These are phyloP conservation scores for Sula dactylatra DNA, from an alignment of 2,113 vertebrate species.

Conservation along the genomic window DNA sequence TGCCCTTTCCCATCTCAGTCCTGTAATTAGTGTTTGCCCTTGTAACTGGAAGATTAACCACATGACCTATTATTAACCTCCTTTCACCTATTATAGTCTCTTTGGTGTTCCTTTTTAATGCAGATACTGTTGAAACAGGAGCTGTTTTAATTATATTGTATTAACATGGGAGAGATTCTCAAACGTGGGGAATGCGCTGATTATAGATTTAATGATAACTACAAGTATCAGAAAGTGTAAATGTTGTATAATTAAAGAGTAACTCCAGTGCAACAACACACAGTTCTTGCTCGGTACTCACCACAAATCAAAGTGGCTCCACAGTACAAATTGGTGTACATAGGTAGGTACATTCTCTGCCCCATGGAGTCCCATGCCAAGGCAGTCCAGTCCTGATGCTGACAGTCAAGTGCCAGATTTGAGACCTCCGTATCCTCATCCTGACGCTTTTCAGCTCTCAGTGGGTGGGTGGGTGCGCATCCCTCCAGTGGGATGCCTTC, in stretches of 20 bases:
- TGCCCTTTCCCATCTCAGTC: constrained; percentile 41
- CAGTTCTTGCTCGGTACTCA: background rate
- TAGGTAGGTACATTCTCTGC: background rate
- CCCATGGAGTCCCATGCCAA: background rate
- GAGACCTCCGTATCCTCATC: background rate
- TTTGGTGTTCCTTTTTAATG: constrained; percentile 42
- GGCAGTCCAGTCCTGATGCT: background rate
- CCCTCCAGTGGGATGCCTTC: background rate
- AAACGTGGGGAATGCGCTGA: background rate
- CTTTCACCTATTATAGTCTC: constrained; percentile 42
- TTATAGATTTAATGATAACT: constrained; percentile 39
- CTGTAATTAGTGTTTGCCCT: constrained; percentile 58
- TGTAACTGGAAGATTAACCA: constrained; percentile 66
- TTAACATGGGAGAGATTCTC: constrained; percentile 48
- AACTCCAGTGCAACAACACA: background rate
- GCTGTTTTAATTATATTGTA: constrained; percentile 47
- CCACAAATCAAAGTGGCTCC: background rate
- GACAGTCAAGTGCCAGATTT: background rate
- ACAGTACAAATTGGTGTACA: background rate
- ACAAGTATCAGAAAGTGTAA: constrained; percentile 14
- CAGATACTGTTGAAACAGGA: constrained; percentile 29
- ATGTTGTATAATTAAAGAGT: constrained; percentile 3
- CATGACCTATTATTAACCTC: constrained; percentile 58
- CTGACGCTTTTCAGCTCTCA: background rate
- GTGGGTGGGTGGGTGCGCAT: background rate